Base-by-base conservation (phyloP, 2,888 invertebrate genomes). In the Augochlorella aurata region DNA sequence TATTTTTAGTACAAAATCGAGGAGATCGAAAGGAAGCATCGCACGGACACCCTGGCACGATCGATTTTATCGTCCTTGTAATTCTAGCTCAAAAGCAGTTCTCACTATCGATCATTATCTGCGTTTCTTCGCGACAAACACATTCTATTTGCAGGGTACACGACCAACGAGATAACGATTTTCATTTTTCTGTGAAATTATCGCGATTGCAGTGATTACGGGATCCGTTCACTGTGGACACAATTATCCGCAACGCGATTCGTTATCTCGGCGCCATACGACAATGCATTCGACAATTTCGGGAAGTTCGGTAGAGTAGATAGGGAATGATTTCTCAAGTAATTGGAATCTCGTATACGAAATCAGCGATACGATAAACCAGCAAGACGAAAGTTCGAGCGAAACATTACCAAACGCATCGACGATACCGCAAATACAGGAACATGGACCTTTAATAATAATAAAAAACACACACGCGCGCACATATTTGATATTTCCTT, bases 61-160 rank as follows among this genome's bases (percentile, higher is more conserved):
- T 1, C 16, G 24, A 24, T 7, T 21, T 58, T 45, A 47, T 12
- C n/a, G 16, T 14, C 4, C 44, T 21, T 2, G 24, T 4, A 5
- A 7, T 38, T 38, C 38, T 38, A 38, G 38, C 24, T 24, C 12
- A 21, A 16, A 44, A 44, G n/a, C 58, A 0, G 7, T 49, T n/a
- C 24, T 12, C 29, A n/a, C 8, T n/a, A 76, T 45, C 74, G 54
- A 79, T 66, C 58, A 44, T 79, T 74, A 74, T 70, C 80, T 70
- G 21, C 5, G 16, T 18, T n/a, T 21, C 14, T 73, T 52, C 24
- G 12, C 7, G 10, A n/a, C 38, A 47, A 38, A 14, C 66, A 45
- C 18, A 10, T 18, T 14, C n/a, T 16, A 24, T 14, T 54, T 5
- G 4, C 24, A 16, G 38, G 16, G 29, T 9, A 63, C 21, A 18